These are phyloP conservation scores for Sinodicranocentrus sp. DNA, from an alignment of 2,888 invertebrate genomes.

Conservation along the genomic window DNA sequence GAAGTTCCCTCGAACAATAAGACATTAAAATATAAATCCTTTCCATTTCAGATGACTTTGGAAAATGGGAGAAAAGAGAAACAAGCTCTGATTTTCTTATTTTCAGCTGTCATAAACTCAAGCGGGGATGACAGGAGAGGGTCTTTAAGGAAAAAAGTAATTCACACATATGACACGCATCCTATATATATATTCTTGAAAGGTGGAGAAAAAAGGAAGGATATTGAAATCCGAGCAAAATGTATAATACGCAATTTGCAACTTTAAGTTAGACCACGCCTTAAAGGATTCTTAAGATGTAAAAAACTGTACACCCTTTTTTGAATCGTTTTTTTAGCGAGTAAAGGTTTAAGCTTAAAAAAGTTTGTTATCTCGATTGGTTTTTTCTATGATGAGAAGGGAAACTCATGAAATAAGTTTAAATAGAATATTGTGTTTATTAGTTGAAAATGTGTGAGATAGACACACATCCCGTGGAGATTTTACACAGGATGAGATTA, in stretches of 20 bases:
- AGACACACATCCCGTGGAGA: neutral
- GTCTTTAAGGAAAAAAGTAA: constrained; percentile 18
- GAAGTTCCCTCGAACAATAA: constrained; percentile 35
- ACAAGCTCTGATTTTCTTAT: neutral
- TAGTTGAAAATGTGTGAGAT: neutral
- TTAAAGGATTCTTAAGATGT: constrained; percentile 13
- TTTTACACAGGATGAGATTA: constrained; percentile 6
- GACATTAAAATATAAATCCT: constrained; percentile 47
- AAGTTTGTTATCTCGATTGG: neutral
- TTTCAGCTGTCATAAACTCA: constrained; percentile 17
- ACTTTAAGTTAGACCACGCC: constrained; percentile 43
- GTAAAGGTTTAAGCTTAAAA: too few relatives aligned
- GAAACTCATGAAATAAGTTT: constrained; percentile 15
- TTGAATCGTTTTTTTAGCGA: neutral
- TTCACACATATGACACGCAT: constrained; percentile 24
- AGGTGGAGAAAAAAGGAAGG: constrained; percentile 18
- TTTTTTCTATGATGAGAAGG: too few relatives aligned
- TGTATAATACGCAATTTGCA: constrained; percentile 36
- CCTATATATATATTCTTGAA: neutral
- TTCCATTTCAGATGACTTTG: constrained; percentile 40
- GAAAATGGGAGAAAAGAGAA: too few relatives aligned
- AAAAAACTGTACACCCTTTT: neutral
- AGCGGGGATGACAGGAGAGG: too few relatives aligned
- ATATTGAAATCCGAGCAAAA: neutral
- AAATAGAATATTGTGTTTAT: too few relatives aligned